Evolutionary conservation across 2,113 vertebrate species (phyloP).

Genomic region (Alectura lathami): DNA sequence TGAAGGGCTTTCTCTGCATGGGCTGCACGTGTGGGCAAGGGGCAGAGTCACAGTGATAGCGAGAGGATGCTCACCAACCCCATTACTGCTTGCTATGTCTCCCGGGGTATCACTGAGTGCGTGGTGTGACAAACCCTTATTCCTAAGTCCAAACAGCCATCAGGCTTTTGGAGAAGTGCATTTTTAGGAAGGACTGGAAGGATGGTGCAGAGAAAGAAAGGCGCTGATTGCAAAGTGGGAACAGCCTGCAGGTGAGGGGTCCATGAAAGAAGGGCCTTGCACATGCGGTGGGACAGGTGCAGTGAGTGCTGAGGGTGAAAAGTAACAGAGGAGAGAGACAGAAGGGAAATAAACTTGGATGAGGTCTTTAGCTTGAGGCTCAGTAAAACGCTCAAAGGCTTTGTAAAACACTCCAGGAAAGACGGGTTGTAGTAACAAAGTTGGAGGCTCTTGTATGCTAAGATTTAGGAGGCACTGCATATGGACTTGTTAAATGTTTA

Average conservation of each 20-base stretch:
- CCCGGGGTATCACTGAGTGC: background rate
- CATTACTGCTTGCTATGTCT: background rate
- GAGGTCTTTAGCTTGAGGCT: background rate
- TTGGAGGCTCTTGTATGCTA: background rate
- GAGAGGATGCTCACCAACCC: background rate
- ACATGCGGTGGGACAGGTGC: background rate
- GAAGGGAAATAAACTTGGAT: background rate
- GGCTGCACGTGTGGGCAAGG: background rate
- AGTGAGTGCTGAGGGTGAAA: background rate
- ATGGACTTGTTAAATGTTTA: conserved; percentile 38
- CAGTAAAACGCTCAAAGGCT: background rate
- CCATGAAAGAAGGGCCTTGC: background rate
- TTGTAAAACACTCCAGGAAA: background rate
- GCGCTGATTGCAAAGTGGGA: background rate
- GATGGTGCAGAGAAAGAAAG: background rate
- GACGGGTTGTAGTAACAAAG: background rate
- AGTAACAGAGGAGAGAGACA: background rate
- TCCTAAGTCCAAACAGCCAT: background rate
- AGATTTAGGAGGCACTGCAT: conserved; percentile 28
- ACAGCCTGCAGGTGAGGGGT: background rate
- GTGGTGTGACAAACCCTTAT: background rate
- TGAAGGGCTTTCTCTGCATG: background rate
- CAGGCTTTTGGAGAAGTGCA: background rate
- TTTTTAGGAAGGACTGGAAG: background rate
- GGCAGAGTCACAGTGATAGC: accelerated